Percentiles rank a stretch among this genome's conserved stretches.
Evolutionary conservation across 2,113 vertebrate genomes (phyloP).

Genomic region (Oxygymnocypris stewartii): DNA sequence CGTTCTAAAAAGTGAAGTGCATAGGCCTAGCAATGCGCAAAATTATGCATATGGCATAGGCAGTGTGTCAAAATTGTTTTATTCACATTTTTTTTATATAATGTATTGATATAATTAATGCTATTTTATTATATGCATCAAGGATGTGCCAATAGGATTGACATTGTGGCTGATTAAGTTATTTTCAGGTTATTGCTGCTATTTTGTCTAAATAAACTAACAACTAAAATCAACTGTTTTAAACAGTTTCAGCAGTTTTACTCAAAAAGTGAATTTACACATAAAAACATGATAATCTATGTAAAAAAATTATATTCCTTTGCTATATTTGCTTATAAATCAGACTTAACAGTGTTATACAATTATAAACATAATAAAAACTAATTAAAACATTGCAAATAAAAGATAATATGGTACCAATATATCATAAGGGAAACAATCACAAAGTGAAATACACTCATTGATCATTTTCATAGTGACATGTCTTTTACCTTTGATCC

Average conservation of each 20-base stretch:
- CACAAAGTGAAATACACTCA: background rate
- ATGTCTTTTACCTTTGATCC: conserved; percentile 89
- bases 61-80: background rate
- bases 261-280: background rate
- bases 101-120: background rate
- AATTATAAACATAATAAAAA: background rate
- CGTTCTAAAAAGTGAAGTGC: background rate
- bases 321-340: background rate
- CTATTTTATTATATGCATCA: background rate
- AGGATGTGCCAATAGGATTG: background rate
- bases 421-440: background rate
- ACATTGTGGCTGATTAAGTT: background rate
- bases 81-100: background rate
- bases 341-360: background rate
- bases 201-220: background rate
- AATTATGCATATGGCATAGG: background rate
- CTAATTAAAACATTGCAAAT: too few relatives aligned
- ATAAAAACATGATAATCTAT: background rate
- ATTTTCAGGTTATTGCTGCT: background rate
- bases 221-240: background rate
- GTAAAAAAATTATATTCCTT: background rate
- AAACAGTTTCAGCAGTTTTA: background rate
- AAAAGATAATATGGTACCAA: background rate
- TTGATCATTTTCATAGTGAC: background rate
- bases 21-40: background rate